These are phyloP conservation scores for Drosophila ezoana DNA, from an alignment of 2,888 invertebrate species.

Conservation along the genomic window DNA sequence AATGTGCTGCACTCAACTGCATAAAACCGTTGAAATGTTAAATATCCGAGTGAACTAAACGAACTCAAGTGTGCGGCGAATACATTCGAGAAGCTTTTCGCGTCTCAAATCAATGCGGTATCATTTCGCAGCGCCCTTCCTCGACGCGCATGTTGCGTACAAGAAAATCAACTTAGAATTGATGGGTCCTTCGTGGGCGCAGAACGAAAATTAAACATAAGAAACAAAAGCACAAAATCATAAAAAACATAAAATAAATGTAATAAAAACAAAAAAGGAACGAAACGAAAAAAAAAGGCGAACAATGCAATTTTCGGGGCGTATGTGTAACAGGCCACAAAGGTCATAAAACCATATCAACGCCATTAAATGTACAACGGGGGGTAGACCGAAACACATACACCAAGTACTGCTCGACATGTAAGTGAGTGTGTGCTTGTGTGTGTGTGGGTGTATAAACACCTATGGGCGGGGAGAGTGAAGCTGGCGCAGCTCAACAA, in stretches of 20 bases:
- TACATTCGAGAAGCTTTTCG: conserved; percentile 15
- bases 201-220: conserved; percentile 57
- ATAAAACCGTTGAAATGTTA: conserved; percentile 52
- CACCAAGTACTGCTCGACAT: conserved; percentile 17
- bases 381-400: conserved; percentile 46
- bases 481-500: conserved; percentile 53
- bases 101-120: conserved; percentile 27
- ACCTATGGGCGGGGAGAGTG: conserved; percentile 46
- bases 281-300: conserved; percentile 58
- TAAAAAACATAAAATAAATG: conserved; percentile 79
- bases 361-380: conserved; percentile 81
- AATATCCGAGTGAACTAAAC: conserved; percentile 26
- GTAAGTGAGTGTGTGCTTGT: conserved; percentile 10
- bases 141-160: conserved; percentile 46
- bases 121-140: conserved; percentile 7
- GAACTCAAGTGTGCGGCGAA: conserved; percentile 20
- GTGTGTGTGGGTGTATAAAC: conserved; percentile 53
- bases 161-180: conserved; percentile 84
- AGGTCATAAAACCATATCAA: conserved; percentile 84
- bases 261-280: conserved; percentile 60
- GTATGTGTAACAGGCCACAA: conserved; percentile 81
- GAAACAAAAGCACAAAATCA: conserved; percentile 69
- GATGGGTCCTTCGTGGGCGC: conserved; percentile 77
- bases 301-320: conserved; percentile 79
- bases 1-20: conserved; percentile 36